Conservation (phyloP, 2,888 invertebrate genomes). For the Julus scanicus region DNA sequence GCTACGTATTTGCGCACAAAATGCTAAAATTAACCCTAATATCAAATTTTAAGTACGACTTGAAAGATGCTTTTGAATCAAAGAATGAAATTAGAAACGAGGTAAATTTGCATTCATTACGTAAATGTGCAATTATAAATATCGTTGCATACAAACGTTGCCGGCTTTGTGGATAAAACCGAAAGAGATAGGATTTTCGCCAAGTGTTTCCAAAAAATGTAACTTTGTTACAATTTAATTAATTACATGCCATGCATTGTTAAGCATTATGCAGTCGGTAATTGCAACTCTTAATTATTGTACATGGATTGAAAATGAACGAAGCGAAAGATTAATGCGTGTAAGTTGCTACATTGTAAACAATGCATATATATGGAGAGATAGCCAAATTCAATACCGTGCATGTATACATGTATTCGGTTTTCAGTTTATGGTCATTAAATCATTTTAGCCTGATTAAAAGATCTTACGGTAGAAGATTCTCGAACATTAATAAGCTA, state of each 20-base stretch:
- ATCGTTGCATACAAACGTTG: too few relatives aligned
- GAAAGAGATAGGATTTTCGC: background rate
- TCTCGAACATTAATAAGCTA: background rate
- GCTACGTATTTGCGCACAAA: too few relatives aligned
- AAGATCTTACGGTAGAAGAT: background rate
- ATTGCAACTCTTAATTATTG: background rate
- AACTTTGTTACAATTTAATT: conserved; percentile 15
- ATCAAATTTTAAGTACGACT: too few relatives aligned
- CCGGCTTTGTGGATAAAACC: background rate
- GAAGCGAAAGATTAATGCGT: background rate
- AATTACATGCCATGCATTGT: background rate
- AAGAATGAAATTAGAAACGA: too few relatives aligned
- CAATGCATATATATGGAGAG: background rate
- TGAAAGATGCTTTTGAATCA: too few relatives aligned
- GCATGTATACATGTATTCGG: background rate
- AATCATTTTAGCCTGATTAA: background rate
- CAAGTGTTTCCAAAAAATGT: background rate
- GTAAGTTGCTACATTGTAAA: background rate
- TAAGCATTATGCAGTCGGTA: background rate
- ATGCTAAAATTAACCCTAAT: too few relatives aligned
- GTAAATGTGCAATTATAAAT: too few relatives aligned
- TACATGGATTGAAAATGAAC: background rate
- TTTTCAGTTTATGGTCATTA: background rate
- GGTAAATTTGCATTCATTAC: too few relatives aligned
- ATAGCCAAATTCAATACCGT: background rate